Conservation (phyloP, 2,113 vertebrate species). For the Carassius auratus region DNA sequence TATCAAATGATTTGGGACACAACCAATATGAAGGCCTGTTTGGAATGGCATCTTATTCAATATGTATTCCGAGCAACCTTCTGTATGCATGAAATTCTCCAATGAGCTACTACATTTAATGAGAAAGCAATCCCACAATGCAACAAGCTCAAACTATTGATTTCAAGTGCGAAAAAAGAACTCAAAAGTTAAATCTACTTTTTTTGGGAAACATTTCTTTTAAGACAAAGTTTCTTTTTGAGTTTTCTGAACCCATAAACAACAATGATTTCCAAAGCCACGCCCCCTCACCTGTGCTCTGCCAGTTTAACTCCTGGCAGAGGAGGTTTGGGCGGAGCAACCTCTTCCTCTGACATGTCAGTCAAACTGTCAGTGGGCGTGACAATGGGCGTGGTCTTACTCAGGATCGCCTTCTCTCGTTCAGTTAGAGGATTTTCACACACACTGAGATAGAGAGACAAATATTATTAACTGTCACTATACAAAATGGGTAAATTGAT, state of each 20-base stretch:
- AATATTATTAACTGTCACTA: neutral
- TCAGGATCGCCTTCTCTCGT: conserved; percentile 86
- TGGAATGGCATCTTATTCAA: neutral
- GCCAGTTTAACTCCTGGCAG: conserved; percentile 92
- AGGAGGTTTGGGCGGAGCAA: conserved; percentile 94
- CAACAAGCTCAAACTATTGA: neutral
- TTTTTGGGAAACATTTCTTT: neutral
- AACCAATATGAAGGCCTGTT: neutral
- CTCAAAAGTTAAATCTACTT: neutral
- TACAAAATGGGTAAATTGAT: neutral
- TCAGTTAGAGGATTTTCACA: conserved; percentile 85
- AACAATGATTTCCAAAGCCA: neutral
- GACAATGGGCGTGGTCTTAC: conserved; percentile 76
- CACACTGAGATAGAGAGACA: conserved; percentile 67
- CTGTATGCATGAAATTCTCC: neutral
- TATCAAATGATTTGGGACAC: neutral
- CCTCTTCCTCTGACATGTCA: conserved; percentile 82
- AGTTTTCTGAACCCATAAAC: neutral
- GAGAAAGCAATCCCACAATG: neutral
- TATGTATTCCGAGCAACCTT: neutral
- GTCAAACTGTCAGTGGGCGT: conserved; percentile 76
- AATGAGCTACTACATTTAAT: neutral
- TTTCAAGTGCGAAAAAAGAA: neutral
- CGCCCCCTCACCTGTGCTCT: conserved; percentile 84
- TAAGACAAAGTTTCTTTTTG: neutral